Evolutionary conservation across 1,140 invertebrate species (phyloP), one percentile per base, ranked within the genome.

Genomic region (Drosophila tristis): DNA sequence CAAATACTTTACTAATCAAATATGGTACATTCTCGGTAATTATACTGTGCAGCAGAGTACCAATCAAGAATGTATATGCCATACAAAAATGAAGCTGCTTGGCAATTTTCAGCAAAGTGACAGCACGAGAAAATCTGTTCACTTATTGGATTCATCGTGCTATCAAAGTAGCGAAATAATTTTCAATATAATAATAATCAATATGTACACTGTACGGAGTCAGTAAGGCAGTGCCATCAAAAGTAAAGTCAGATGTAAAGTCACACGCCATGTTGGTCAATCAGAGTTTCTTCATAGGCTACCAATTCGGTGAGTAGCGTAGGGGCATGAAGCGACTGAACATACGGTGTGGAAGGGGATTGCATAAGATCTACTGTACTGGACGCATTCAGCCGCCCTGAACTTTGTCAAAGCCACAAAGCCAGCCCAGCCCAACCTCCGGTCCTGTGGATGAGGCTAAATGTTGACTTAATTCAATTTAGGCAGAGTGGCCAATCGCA

Each of bases 391-490:
- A 4, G 11, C 35, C 35, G 47, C 49, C 57, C 29, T 60, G 50
- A 16, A 35, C 13, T 25, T 35, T 42, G 26, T 35, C 35, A 31
- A 58, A 55, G 53, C 42, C 43, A 29, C 51, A 74, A 55, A 74
- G 74, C 59, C 54, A 49, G 48, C 39, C 49, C 43, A 20, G 20
- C 20, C 20, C 20, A 20, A 66, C 56, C 47, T 39, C 39, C n/a
- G 66, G 45, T 44, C 54, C 67, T 56, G 23, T 72, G 25, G 47
- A 35, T 53, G 49, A 35, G 48, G 29, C 58, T 54, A 26, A 56
- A 11, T 42, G 39, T 35, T 29, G 16, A 44, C 50, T 67, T 74
- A 44, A 50, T 78, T 57, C 35, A 74, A 65, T 85, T 79, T 57
- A 47, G 5, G 13, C 31, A 39, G 31, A 42, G 9, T 49, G 42